phyloP scores from a whole-genome alignment of 2,888 invertebrate genomes.

The Drosophila multiciliata region DNA sequence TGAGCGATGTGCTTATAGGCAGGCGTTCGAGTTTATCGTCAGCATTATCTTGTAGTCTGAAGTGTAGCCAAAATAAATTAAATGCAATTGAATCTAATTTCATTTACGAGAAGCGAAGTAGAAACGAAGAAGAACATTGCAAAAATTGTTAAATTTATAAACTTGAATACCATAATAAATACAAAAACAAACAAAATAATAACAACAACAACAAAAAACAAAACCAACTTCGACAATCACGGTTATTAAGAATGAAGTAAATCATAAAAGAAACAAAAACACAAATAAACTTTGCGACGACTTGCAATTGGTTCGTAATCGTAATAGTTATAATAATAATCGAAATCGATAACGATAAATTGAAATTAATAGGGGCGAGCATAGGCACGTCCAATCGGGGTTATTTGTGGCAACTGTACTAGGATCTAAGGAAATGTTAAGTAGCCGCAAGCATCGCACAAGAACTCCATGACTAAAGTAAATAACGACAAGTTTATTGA shows the following conservation, averaged over 20 bases:
- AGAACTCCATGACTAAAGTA: conserved; percentile 36
- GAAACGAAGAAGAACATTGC: conserved; percentile 13
- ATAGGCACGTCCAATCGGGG: conserved; percentile 17
- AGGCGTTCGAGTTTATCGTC: conserved; percentile 43
- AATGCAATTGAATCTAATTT: conserved; percentile 15
- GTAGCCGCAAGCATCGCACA: conserved; percentile 55
- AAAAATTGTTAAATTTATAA: conserved; percentile 25
- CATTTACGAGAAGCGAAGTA: conserved; percentile 26
- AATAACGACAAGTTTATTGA: conserved; percentile 22
- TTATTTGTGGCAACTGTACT: conserved; percentile 42
- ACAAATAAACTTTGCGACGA: conserved; percentile 33
- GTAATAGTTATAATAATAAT: conserved; percentile 9
- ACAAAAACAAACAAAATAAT: background rate
- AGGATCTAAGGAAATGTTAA: conserved; percentile 30
- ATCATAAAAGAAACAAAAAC: conserved; percentile 39
- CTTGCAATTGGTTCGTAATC: conserved; percentile 36
- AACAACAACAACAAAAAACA: conserved; percentile 25
- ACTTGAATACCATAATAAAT: conserved; percentile 19
- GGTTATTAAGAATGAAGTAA: conserved; percentile 52
- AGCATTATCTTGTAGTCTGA: conserved; percentile 63
- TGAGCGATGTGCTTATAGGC: conserved; percentile 20
- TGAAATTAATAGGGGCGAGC: conserved; percentile 11
- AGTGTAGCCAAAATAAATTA: conserved; percentile 36
- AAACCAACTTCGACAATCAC: conserved; percentile 77
- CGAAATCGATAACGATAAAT: conserved; percentile 5